Base-by-base conservation (phyloP, 1,140 invertebrate species). In the Sitobion miscanthi region DNA sequence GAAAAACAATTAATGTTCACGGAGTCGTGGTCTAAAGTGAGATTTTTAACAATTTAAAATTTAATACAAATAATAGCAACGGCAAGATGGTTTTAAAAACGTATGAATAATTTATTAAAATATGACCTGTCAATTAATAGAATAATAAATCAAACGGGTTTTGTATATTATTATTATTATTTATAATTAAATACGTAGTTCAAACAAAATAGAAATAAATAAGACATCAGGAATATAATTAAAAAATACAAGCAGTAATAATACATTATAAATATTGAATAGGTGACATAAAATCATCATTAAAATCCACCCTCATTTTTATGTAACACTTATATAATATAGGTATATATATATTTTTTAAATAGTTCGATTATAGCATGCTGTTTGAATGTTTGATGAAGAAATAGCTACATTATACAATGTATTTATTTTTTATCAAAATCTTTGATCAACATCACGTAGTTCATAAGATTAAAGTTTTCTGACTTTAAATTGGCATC, bases 381-480 rank as follows among this genome's bases (percentile, higher is more conserved):
- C 62, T n/a, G 62, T 77, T 77, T 77, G 62, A 77, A 77, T 77
- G 45, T 49, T n/a, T 45, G 85, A 47, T 45, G 85, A 86, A 30
- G n/a, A 14, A 17, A 47, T 49, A 25, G 20, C 7, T 42, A 85
- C 38, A 85, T 87, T 77, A 77, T 77, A 77, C 4, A 77, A 77
- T n/a, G 62, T 77, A 69, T 77, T 77, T n/a, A 14, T 30, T 69
- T 77, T 77, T 77, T 77, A 77, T 77, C 62, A 35, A 77, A n/a
- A n/a, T 77, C 62, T 77, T n/a, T 47, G 85, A 87, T 87, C 85
- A 47, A 87, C 45, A 87, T 87, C 85, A 87, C 45, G 45, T 87
- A 87, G 7, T 87, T 47, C 4, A 47, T 45, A 30, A 87, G 45
- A 47, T 30, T 77, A 77, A 77, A 77, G 62, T 87, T 87, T 47